Conservation (phyloP, 2,797 vertebrate genomes). For the Poecilia gillii region DNA sequence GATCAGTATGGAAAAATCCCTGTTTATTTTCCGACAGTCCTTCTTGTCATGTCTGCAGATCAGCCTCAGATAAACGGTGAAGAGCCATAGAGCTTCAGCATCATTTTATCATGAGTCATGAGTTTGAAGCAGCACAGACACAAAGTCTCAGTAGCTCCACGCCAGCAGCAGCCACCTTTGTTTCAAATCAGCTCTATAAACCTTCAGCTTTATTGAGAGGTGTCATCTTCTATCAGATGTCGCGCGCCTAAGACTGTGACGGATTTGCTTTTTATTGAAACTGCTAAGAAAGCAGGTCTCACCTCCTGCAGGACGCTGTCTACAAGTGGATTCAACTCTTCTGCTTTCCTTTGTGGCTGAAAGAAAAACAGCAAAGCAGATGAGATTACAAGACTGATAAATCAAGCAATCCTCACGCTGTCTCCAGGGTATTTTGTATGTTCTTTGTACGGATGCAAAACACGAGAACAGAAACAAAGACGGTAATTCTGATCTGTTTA, state of each 20-base stretch:
- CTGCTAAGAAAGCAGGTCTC: slow-evolving; percentile 32
- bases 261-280: background rate
- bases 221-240: background rate
- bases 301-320: slow-evolving; percentile 91
- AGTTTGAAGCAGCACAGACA: background rate
- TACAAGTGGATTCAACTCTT: slow-evolving; percentile 90
- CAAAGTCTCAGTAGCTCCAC: background rate
- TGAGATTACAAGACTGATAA: slow-evolving; percentile 13
- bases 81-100: background rate
- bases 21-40: background rate
- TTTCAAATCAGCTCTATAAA: background rate
- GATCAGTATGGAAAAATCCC: background rate
- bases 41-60: background rate
- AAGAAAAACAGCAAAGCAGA: slow-evolving; percentile 25
- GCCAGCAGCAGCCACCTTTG: background rate
- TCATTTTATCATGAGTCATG: background rate
- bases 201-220: background rate
- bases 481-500: background rate
- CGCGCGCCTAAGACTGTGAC: background rate
- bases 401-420: background rate
- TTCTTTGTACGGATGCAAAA: background rate
- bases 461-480: slow-evolving; percentile 8
- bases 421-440: slow-evolving; percentile 2
- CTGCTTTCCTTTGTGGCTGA: slow-evolving; percentile 92
- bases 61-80: background rate